Percentiles rank a stretch among this genome's conserved stretches.
Conservation (phyloP, 2,888 invertebrate species). For the Acleris cristana region DNA sequence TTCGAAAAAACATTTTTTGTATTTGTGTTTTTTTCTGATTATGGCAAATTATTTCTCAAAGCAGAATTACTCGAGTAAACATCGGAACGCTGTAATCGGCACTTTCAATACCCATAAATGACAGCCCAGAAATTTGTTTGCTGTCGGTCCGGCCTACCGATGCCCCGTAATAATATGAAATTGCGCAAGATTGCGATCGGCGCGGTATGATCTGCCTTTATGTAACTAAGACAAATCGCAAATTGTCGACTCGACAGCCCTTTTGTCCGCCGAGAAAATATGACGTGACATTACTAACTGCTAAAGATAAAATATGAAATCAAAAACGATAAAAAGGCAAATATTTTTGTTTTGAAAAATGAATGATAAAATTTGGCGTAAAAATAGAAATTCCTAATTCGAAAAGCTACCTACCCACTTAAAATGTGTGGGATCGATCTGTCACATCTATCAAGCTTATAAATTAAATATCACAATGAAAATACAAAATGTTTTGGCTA, state of each 20-base stretch:
- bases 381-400: constrained; percentile 1
- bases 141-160: constrained; percentile 58
- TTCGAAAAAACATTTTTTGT: too few species aligned
- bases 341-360: not conserved
- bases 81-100: not conserved
- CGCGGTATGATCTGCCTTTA: constrained; percentile 68
- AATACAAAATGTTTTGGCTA: constrained; percentile 72
- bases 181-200: constrained; percentile 68
- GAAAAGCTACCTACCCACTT: constrained; percentile 23
- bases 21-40: too few species aligned
- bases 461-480: constrained; percentile 69
- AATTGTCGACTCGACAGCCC: constrained; percentile 71
- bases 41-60: too few species aligned
- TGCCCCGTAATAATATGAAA: constrained; percentile 71
- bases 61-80: not conserved
- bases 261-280: constrained; percentile 53
- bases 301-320: not conserved
- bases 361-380: not conserved
- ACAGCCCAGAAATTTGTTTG: constrained; percentile 38
- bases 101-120: too few species aligned
- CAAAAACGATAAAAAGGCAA: not conserved
- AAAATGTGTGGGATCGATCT: constrained; percentile 43
- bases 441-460: constrained; percentile 70
- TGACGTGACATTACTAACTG: constrained; percentile 37
- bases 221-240: constrained; percentile 74